A percentile compares a stretch with the other conserved stretches of the same genome.
These are phyloP conservation scores for Tubulanus polymorphus DNA, from an alignment of 2,888 invertebrate genomes.

Conservation along the genomic window DNA sequence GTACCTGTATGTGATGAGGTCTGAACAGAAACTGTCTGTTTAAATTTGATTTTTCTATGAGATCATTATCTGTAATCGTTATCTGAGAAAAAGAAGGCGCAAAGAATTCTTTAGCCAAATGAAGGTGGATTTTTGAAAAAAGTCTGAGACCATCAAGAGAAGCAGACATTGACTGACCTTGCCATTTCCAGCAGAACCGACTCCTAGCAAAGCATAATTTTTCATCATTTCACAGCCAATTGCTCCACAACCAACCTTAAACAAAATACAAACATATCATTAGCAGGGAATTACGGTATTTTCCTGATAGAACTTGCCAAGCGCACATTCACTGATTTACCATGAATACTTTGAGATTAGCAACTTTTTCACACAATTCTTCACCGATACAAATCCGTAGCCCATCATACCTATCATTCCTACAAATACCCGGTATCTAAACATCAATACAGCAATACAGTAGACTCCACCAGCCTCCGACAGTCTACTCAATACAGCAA, in stretches of 20 bases:
- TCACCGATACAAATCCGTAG: conserved; percentile 44
- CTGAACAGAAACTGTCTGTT: conserved; percentile 54
- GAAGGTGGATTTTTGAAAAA: background rate
- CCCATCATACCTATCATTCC: conserved; percentile 48
- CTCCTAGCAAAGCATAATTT: conserved; percentile 51
- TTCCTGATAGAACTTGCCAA: no score
- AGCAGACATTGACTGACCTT: conserved; percentile 22
- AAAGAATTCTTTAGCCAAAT: background rate
- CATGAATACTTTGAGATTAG: conserved; percentile 41
- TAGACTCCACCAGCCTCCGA: no score
- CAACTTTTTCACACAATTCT: conserved; percentile 29
- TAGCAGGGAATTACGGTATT: no score
- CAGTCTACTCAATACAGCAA: no score
- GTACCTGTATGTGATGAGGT: conserved; percentile 48
- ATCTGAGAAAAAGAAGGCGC: conserved; percentile 27
- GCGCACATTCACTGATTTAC: no score
- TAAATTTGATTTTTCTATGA: conserved; percentile 54
- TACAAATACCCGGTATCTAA: no score
- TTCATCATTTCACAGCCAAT: conserved; percentile 55
- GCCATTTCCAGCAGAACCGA: conserved; percentile 30
- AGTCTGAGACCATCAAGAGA: background rate
- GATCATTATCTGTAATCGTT: conserved; percentile 53
- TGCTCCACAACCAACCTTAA: conserved; percentile 54
- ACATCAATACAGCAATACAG: no score
- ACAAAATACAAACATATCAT: conserved; percentile 13